Evolutionary conservation across 2,113 vertebrate genomes (phyloP).

Genomic region (Oriolus oriolus): DNA sequence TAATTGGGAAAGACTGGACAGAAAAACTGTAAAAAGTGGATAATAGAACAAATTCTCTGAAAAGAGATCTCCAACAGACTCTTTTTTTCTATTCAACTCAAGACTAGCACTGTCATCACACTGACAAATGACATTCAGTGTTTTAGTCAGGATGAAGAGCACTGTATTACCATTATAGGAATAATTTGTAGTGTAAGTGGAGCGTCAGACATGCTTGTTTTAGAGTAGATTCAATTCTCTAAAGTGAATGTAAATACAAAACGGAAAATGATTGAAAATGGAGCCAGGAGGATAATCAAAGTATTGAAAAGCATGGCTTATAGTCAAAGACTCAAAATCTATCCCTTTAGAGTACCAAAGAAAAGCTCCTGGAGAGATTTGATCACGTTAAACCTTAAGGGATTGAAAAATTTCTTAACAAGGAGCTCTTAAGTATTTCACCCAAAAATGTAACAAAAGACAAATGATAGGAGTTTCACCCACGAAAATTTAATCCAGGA

Average conservation of each 20-base stretch:
- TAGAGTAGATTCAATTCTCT: background rate
- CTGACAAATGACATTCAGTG: background rate
- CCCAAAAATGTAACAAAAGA: background rate
- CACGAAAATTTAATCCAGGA: background rate
- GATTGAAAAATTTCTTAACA: background rate
- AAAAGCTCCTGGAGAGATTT: background rate
- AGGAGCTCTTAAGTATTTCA: background rate
- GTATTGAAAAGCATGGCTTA: background rate
- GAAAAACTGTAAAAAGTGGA: background rate
- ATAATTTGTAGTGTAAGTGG: background rate
- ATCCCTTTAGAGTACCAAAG: background rate
- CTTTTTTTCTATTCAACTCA: background rate
- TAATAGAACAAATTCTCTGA: background rate
- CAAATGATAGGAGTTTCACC: background rate
- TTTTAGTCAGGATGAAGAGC: background rate
- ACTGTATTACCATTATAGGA: background rate
- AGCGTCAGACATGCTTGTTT: background rate
- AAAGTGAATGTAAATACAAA: background rate
- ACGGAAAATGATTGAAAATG: background rate
- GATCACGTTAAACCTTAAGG: background rate
- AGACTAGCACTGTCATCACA: background rate
- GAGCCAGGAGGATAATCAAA: background rate
- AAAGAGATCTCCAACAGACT: background rate
- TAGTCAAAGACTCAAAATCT: background rate
- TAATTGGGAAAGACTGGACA: background rate